Conservation (phyloP, 2,113 vertebrate genomes). For the Nothobranchius furzeri region DNA sequence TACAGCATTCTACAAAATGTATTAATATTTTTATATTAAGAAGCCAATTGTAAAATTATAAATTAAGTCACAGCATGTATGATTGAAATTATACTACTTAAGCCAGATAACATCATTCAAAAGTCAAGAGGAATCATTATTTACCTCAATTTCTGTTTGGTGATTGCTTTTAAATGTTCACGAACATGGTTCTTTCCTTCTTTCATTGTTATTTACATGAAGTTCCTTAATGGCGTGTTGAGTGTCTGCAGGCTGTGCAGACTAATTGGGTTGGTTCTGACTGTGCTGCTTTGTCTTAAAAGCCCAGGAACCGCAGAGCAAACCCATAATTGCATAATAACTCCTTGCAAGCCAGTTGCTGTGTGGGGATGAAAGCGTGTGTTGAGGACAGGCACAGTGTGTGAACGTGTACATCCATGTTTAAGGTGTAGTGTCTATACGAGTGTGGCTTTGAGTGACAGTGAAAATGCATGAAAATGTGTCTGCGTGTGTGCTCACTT, state of each 20-base stretch:
- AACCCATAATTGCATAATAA: slow-evolving; percentile 25
- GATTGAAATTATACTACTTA: too few species aligned
- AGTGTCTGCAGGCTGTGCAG: slow-evolving; percentile 18
- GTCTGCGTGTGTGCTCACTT: slow-evolving; percentile 19
- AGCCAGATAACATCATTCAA: too few species aligned
- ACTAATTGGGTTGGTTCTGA: slow-evolving; percentile 36
- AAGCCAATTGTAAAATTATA: too few species aligned
- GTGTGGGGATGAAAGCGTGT: background rate
- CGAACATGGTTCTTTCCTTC: background rate
- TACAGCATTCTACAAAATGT: too few species aligned
- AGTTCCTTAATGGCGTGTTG: slow-evolving; percentile 16
- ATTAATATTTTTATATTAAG: too few species aligned
- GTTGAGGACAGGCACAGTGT: background rate
- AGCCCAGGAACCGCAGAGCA: slow-evolving; percentile 13
- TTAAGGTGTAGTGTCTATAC: slow-evolving; percentile 4
- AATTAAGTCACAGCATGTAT: too few species aligned
- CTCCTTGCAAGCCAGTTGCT: background rate
- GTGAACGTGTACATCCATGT: slow-evolving; percentile 16
- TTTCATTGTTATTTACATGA: slow-evolving; percentile 6
- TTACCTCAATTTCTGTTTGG: background rate
- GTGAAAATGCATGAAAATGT: slow-evolving; percentile 8
- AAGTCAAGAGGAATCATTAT: background rate
- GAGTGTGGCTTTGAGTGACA: slow-evolving; percentile 16
- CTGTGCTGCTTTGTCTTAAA: slow-evolving; percentile 17
- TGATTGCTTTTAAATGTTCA: background rate